Conservation (phyloP, 2,113 vertebrate species). For the Tetrao urogallus region DNA sequence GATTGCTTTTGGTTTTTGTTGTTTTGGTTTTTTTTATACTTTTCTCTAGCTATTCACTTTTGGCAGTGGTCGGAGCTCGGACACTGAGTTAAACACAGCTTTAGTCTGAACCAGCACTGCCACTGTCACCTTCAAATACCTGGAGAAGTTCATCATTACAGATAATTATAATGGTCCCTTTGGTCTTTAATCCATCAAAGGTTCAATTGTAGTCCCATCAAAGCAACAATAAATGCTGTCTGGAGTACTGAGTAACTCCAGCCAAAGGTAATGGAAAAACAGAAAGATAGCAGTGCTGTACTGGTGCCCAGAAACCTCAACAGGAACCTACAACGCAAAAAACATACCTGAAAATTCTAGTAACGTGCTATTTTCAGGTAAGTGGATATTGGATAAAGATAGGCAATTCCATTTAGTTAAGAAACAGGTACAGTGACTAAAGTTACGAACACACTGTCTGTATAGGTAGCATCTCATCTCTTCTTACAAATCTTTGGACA, state of each 20-base stretch:
- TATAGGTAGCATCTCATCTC: rapidly evolving
- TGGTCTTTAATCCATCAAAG: background rate
- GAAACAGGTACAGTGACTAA: background rate
- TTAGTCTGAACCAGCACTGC: background rate
- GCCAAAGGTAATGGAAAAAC: background rate
- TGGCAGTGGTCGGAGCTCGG: background rate
- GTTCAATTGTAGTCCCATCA: background rate
- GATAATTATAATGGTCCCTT: background rate
- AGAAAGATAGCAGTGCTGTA: background rate
- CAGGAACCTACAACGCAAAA: background rate
- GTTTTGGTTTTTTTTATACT: background rate
- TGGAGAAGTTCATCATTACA: background rate
- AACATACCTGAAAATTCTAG: background rate
- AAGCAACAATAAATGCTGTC: background rate
- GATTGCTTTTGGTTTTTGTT: too few relatives aligned
- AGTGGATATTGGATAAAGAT: background rate
- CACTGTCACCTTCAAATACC: background rate
- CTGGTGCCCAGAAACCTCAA: background rate
- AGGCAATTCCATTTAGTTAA: background rate
- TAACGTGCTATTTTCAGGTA: background rate
- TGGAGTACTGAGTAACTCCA: background rate
- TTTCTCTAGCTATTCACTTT: background rate
- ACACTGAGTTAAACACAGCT: background rate
- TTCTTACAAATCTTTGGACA: background rate
- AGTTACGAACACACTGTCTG: background rate